Base-by-base conservation (phyloP, 2,888 invertebrate species). In the Nudaria mundana region DNA sequence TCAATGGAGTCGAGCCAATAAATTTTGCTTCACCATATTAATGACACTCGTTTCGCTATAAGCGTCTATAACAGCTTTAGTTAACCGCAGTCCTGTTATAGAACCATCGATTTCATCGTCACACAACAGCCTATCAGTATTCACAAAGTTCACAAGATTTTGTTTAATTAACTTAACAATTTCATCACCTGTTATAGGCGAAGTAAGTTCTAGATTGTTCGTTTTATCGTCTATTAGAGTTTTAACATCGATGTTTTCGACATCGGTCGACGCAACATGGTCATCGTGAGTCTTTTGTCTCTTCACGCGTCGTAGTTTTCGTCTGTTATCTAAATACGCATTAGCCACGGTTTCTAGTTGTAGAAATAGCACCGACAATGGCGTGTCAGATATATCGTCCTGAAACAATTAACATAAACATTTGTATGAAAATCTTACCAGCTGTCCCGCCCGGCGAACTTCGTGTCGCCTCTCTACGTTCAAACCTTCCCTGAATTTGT, bases 21-120 rank as follows among this genome's bases (percentile, higher is more conserved):
- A 76, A 59, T 91, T 91, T 18, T 85, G 78, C 51, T 90, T 91
- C 2, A 91, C 87, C 3, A 79, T 51, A 40, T 88, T 82, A 54
- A 94, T 89, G 29, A 93, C 90, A 51, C 90, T 88, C 31, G 89
- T 90, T 61, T 93, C 90, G 63, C 93, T 92, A 55, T 94, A 88
- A 16, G 93, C 89, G 70, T 94, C 92, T 15, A 94, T 88, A 23
- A 94, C 70, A 24, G 89, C 79, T 53, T 87, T 81, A 13, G 87
- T 86, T 20, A 87, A 60, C 47, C 81, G 66, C 24, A 83, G 62
- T 16, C 68, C 76, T 2, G 68, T 62, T 0, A 81, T 74, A 22
- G 75, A 68, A 13, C 79, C 78, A 45, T 87, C 80, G n/a, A 75
- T 63, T 48, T 86, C 77, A 5, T 77, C 75, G 11, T 78, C 80